Conservation (phyloP, 2,797 vertebrate species). For the Chlorospingus flavigularis region DNA sequence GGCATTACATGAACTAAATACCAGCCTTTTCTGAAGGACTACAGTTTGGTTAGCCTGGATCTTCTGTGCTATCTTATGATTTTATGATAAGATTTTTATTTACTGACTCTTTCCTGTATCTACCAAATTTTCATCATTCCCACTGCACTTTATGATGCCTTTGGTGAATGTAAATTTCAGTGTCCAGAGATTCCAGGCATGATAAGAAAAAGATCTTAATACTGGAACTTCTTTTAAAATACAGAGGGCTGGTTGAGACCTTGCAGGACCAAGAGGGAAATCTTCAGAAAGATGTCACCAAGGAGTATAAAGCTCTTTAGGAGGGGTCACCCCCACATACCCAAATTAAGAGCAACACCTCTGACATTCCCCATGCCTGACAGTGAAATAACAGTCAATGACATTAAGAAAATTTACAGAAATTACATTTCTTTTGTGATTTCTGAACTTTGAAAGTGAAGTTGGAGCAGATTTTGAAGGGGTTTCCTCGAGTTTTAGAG, state of each 20-base stretch:
- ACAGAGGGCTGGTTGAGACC: not conserved
- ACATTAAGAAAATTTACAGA: rapidly evolving
- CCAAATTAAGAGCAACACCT: not conserved
- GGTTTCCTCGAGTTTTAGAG: not conserved
- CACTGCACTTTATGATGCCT: not conserved
- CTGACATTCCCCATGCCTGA: not conserved
- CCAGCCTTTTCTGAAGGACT: not conserved
- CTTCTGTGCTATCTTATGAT: not conserved
- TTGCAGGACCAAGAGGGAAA: not conserved
- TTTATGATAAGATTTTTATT: not conserved
- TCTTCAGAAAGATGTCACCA: not conserved
- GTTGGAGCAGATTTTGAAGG: not conserved
- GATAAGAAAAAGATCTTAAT: not conserved
- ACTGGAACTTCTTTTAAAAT: not conserved
- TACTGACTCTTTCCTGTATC: not conserved
- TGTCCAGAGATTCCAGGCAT: not conserved
- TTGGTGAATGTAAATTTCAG: not conserved
- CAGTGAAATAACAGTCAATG: not conserved
- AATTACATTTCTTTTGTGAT: not conserved
- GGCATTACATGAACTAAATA: not conserved
- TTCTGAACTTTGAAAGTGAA: not conserved
- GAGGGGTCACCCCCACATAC: not conserved
- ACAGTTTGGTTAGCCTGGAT: not conserved
- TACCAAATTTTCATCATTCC: not conserved
- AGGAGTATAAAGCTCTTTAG: not conserved